Evolutionary conservation across 2,113 vertebrate species (phyloP).

Genomic region (Terrapene triunguis): DNA sequence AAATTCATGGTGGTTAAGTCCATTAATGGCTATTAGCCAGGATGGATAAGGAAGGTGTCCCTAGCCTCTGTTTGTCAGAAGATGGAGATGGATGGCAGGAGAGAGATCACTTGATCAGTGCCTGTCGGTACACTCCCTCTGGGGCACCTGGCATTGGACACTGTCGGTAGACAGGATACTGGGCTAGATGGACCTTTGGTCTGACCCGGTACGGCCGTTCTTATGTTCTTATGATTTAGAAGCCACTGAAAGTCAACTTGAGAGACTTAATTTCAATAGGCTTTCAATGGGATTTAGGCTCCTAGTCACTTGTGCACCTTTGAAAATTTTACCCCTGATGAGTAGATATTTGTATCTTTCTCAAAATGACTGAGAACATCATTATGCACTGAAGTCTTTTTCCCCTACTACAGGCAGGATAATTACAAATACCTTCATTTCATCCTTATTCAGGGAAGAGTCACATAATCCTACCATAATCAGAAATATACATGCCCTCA

Average conservation of each 20-base stretch:
- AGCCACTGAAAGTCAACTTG: conserved; percentile 12
- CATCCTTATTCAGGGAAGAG: not conserved
- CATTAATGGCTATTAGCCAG: no score
- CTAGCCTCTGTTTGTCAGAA: no score
- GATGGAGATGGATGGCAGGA: no score
- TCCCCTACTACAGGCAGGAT: not conserved
- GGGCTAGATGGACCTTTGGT: no score
- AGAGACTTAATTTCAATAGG: not conserved
- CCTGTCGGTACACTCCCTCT: no score
- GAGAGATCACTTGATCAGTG: no score
- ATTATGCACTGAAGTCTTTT: not conserved
- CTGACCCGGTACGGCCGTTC: no score
- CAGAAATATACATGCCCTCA: not conserved
- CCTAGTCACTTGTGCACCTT: not conserved
- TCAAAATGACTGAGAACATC: conserved; percentile 33
- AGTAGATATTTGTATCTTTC: not conserved
- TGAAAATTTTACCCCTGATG: not conserved
- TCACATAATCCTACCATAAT: not conserved
- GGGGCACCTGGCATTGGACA: no score
- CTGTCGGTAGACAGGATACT: no score
- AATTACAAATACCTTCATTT: not conserved
- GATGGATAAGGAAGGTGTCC: no score
- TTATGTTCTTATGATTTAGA: conserved; percentile 24
- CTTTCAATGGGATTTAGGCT: not conserved
- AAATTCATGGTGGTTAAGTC: no score